Evolutionary conservation across 2,113 vertebrate genomes (phyloP), one percentile per base, ranked within the genome.

Genomic region (Regulus satrapa): DNA sequence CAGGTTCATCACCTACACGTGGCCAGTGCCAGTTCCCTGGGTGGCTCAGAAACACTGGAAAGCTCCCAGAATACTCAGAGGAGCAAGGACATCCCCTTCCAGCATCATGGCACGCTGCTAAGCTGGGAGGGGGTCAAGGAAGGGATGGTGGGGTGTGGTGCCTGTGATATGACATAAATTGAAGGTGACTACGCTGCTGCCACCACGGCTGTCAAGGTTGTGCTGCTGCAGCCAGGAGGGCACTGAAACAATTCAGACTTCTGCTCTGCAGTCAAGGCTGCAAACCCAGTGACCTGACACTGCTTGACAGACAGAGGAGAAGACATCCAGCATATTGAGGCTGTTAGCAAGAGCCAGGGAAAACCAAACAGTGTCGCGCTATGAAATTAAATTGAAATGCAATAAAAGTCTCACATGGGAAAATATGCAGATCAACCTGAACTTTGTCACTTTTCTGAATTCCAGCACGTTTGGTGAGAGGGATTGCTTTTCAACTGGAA

Each of bases 351-450:
- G 85, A 82, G 78, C 12, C 82, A 83, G 49, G 82, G 38, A 89
- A 93, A 71, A 91, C 80, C 89, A 94, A 93, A 88, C 68, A 92
- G 67, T 58, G 59, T 26, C 28, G 0, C 45, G 75, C 85, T 51
- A 69, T 4, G 79, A 88, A 83, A 92, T 76, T 54, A 88, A 92
- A 94, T 62, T 69, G 85, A 89, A 94, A 79, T 8, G 85, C 75
- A 92, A 55, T 77, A 71, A 51, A 90, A 93, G 51, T 74, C 68
- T 54, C 48, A 59, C 95, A 85, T 3, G 14, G 46, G 43, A 82
- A 91, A 82, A 88, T 86, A 93, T 86, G 82, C 91, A 92, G 82
- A 94, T 91, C 63, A n/a, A 32, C 13, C 10, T 94, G 94, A 95
- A 94, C 94, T 95, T 77, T 91, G 85, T 54, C 71, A 54, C 45